Base-by-base conservation (phyloP, 1,140 invertebrate species). In the Zophobas atratus region DNA sequence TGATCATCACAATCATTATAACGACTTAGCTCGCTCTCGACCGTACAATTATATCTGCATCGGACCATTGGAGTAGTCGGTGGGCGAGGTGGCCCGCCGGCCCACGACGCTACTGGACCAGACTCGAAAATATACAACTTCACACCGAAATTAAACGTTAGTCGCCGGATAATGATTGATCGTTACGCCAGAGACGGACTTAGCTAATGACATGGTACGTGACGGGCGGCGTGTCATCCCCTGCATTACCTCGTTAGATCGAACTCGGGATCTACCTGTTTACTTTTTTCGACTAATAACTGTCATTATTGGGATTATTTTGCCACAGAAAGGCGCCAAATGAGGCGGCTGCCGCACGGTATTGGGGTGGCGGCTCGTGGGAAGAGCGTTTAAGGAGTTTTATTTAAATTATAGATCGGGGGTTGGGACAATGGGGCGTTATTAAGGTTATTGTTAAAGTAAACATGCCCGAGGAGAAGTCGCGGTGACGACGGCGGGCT, bases 91-190 rank as follows among this genome's bases (percentile, higher is more conserved):
- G 41, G 41, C 1, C 6, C 33, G 32, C 1, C 5, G 2, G 6
- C 34, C 56, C 43, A 73, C 57, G 70, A 81, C 53, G 75, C 75
- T 55, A 75, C 79, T 79, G 79, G 74, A 56, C 75, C 57, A 67
- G 60, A 48, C 60, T 43, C 43, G 38, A 51, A 77, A 79, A 81
- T 77, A 43, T 55, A 81, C 77, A 75, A 81, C 38, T 79, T 78
- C 76, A 79, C 75, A 81, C 72, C 70, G 76, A 79, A 79, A 77
- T 81, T 81, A 79, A 78, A 79, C 79, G 80, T 79, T 79, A 79
- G 76, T 79, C 79, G 80, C 80, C 71, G 51, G 51, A 82, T 82
- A 80, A 82, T 82, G 81, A 82, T 82, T 81, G 80, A 82, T 82
- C 76, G 76, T 77, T 77, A 80, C 74, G 70, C 78, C 78, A 82